Evolutionary conservation across 1,140 invertebrate genomes (phyloP).

Genomic region (Philopotamus ludificatus): DNA sequence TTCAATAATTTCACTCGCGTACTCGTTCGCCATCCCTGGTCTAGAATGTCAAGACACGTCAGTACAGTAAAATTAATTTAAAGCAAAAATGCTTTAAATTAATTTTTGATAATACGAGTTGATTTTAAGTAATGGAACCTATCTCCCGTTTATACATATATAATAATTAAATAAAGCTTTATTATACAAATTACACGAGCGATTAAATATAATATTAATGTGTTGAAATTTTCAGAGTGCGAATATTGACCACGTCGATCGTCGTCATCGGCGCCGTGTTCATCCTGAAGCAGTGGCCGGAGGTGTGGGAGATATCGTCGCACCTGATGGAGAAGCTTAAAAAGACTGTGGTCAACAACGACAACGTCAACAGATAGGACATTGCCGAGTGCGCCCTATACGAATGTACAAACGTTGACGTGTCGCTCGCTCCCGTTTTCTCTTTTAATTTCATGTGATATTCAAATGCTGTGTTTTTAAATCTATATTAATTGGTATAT

Average conservation of each 20-base stretch:
- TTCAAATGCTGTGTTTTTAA: constrained; percentile 19
- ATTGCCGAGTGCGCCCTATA: not conserved
- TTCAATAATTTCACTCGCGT: no score
- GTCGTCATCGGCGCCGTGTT: constrained; percentile 77
- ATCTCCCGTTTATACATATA: no score
- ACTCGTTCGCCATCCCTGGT: no score
- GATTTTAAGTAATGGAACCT: not conserved
- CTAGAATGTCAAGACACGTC: no score
- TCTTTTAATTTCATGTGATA: constrained; percentile 20
- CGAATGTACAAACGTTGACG: not conserved
- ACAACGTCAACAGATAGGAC: constrained; percentile 26
- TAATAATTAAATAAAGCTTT: not conserved
- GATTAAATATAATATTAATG: constrained; percentile 54
- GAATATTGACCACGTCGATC: constrained; percentile 79
- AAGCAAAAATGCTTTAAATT: not conserved
- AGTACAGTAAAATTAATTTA: not conserved
- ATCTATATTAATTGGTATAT: no score
- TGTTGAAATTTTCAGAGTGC: constrained; percentile 66
- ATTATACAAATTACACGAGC: not conserved
- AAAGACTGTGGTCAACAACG: constrained; percentile 46
- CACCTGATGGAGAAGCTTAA: constrained; percentile 49
- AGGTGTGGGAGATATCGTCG: constrained; percentile 71
- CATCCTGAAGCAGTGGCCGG: constrained; percentile 85
- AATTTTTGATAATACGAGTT: not conserved
- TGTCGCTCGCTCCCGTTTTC: constrained; percentile 1